Base-by-base conservation (phyloP, 2,888 invertebrate genomes). In the Galerucella calmariensis region DNA sequence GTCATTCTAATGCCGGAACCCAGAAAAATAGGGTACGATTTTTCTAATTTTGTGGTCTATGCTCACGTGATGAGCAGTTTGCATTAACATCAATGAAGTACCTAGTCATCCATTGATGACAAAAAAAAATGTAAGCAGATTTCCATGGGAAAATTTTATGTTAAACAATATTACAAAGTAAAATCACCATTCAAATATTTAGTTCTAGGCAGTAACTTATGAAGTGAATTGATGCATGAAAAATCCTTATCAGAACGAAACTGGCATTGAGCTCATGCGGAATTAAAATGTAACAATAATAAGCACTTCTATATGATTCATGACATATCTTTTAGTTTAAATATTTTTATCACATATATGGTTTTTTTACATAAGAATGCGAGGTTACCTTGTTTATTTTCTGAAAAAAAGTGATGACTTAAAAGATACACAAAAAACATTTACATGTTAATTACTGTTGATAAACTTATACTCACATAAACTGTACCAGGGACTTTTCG, bases 301-400 rank as follows among this genome's bases (percentile, higher is more conserved):
- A 67, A 67, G 56, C 35, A 41, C 24, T 67, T 56, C 53, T 53
- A 44, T 20, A 20, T 58, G 53, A 67, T 16, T 58, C 67, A 67
- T 14, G 6, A n/a, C 56, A 20, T 67, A 58, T 67, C 67, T 67
- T 58, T 12, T 5, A 12, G 20, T 58, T 16, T 67, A 44, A 67
- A 58, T 41, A 67, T 58, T 44, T 53, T 44, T 61, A 35, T 35
- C 14, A 35, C 41, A 58, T 67, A 56, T 44, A 67, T 67, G 41
- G 58, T 14, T 44, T 67, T 27, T 67, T 58, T 56, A 16, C 67
- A 67, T 58, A 56, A 58, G 58, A 35, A 67, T 58, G 41, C 67
- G 44, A 67, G 67, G 67, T 67, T 67, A 67, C 27, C 35, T 67
- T 67, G 24, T 53, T 67, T 44, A 44, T 53, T 41, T 58, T 58